Conservation (phyloP, 2,797 vertebrate species). For the Sylvilagus floridanus region DNA sequence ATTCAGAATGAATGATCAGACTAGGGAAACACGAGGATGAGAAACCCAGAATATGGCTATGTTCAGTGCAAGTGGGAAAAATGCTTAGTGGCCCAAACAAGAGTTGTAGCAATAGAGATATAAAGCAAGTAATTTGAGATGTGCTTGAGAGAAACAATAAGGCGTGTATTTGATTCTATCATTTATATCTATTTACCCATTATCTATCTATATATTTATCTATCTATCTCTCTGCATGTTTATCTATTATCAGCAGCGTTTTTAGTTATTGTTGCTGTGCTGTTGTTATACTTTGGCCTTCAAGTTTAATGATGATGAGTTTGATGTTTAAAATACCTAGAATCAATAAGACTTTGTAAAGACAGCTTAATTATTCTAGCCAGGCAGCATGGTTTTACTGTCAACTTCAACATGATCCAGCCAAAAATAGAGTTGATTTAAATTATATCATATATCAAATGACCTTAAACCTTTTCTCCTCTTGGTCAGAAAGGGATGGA, state of each 20-base stretch:
- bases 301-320: neutral
- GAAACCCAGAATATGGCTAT: neutral
- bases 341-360: neutral
- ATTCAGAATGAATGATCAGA: neutral
- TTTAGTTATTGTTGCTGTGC: neutral
- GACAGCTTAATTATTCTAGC: neutral
- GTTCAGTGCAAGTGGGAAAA: neutral
- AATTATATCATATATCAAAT: neutral
- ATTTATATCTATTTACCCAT: neutral
- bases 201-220: no score
- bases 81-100: no score
- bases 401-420: constrained; percentile 14
- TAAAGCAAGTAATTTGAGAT: neutral
- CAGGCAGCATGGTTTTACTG: neutral
- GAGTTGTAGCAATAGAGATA: neutral
- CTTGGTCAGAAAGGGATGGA: constrained; percentile 51
- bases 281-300: neutral
- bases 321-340: neutral
- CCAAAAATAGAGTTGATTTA: constrained; percentile 45
- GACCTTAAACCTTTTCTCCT: constrained; percentile 19
- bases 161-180: neutral
- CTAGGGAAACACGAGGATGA: neutral
- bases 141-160: neutral
- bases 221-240: no score
- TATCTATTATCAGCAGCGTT: neutral